Base-by-base conservation (phyloP, 2,888 invertebrate species). In the Ichneumon xanthorius region DNA sequence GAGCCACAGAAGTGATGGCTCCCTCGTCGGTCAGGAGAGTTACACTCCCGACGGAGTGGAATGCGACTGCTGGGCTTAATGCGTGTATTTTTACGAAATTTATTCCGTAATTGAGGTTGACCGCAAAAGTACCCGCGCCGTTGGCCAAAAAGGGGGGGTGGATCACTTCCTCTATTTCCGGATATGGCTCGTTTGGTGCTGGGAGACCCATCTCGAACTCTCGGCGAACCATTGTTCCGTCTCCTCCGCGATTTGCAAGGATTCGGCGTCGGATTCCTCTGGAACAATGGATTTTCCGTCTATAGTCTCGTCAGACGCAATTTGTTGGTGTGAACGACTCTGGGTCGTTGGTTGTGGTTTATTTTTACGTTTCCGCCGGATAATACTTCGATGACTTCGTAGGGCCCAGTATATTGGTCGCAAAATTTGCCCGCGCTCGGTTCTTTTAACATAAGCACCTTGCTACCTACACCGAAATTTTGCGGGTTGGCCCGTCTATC, bases 361-460 rank as follows among this genome's bases (percentile, higher is more conserved):
- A n/a, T n/a, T n/a, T n/a, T n/a, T n/a, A n/a, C n/a, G n/a, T n/a
- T n/a, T n/a, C n/a, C n/a, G n/a, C n/a, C n/a, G n/a, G n/a, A n/a
- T n/a, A n/a, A n/a, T n/a, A n/a, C n/a, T n/a, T 85, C 82, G 11
- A 85, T 2, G 0, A 87, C 70, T 50, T 85, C 63, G 68, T 81
- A 78, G 4, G 84, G 87, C 0, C 86, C 86, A 1, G 50, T 67
- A n/a, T 84, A 88, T 9, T 87, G 73, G 11, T 79, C 85, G 2
- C 68, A 58, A 7, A 81, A 68, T 79, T 87, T 87, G 0, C 83
- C 80, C 1, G 73, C 70, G 5, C 78, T 73, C 9, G 73, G 68
- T 61, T 80, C 86, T 22, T 80, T 86, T 26, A 73, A 26, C 7
- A 85, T 9, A 6, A 63, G 77, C 0, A 88, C 85, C 16, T 48